Base-by-base conservation (phyloP, 2,113 vertebrate genomes). In the Caranx melampygus region DNA sequence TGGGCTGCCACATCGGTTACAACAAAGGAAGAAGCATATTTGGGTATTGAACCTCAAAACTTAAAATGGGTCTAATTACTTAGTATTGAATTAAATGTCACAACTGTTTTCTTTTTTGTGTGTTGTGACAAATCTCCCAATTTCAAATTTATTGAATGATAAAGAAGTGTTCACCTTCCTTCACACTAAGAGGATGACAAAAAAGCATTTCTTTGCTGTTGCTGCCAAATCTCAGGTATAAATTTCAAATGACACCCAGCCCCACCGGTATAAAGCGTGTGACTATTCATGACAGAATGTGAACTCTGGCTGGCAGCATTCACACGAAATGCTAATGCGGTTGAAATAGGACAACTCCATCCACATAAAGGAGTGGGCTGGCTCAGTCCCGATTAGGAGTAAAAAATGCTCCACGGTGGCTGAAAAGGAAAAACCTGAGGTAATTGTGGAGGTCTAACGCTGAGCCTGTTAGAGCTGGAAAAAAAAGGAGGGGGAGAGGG, bases 251-350 rank as follows among this genome's bases (percentile, higher is more conserved):
- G n/a, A 54, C 6, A 49, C 47, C 20, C 12, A 34, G 59, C 35
- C 47, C 20, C 14, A 13, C 4, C 31, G 35, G 31, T 47, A 33
- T 70, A 37, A 70, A 54, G 10, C 47, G 14, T 31, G 40, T 1
- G n/a, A 47, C 20, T 69, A 69, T 62, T 63, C 51, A 58, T 15
- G 55, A 73, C 69, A 49, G 47, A 49, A 67, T 35, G 33, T 75
- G 35, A 74, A 70, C 42, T 79, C 52, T 40, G 42, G 72, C 57
- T 72, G 66, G 66, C 66, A 49, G 72, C 18, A 5, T 55, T 44
- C 37, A 55, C 69, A 68, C 33, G 16, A 59, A 64, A 76, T 69
- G 51, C 64, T 70, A 58, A 86, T 67, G 16, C 52, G 34, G 62
- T 76, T 3, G 8, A 72, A 79, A 74, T 54, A 61, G 63, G 47